These are phyloP conservation scores for Conops quadrifasciatus DNA, from an alignment of 2,888 invertebrate genomes.

Conservation along the genomic window DNA sequence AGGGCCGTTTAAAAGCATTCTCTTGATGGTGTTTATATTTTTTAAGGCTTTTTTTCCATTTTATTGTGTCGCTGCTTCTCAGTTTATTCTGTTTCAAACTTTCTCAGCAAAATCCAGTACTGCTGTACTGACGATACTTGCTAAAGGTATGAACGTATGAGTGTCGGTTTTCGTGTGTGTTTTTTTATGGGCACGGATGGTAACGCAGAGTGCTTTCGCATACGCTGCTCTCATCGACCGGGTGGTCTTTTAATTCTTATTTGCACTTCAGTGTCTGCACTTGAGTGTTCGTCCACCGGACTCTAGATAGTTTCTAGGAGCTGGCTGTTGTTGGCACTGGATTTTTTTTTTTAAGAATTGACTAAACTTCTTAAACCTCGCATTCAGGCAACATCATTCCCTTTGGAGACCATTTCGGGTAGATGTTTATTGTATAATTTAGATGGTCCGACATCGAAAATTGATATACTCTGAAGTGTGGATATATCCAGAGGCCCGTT, in stretches of 20 bases:
- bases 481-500: no score
- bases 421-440: no score
- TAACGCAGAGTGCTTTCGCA: background rate
- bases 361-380: background rate
- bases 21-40: background rate
- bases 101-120: no score
- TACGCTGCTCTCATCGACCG: background rate
- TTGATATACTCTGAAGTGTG: no score
- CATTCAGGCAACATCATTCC: background rate
- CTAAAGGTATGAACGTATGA: no score
- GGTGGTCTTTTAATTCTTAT: slow-evolving; percentile 38
- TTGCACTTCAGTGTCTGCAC: slow-evolving; percentile 37
- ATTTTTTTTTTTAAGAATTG: background rate
- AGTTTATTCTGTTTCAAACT: background rate
- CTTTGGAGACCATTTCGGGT: no score
- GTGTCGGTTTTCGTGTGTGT: background rate
- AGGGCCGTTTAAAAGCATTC: no score
- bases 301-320: background rate
- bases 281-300: slow-evolving; percentile 37
- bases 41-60: background rate
- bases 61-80: background rate
- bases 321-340: no score
- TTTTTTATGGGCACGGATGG: background rate
- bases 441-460: no score
- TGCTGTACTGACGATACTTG: no score